phyloP scores from a whole-genome alignment of 2,888 invertebrate species.

The Standfussiana lucernea region DNA sequence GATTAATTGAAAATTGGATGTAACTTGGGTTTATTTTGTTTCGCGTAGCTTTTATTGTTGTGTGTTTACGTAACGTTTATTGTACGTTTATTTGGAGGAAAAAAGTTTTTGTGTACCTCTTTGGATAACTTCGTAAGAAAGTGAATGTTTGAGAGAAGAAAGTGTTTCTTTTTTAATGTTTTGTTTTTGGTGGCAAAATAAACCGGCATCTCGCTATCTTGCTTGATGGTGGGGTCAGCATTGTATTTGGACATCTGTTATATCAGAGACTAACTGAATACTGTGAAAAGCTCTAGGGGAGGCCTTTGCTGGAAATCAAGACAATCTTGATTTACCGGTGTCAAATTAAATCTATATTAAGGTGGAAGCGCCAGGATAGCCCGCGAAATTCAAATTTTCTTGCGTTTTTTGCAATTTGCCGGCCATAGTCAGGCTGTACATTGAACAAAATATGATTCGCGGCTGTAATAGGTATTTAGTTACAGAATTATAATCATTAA shows the following conservation, averaged over 20 bases:
- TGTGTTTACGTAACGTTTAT: slow-evolving; percentile 32
- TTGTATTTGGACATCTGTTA: neutral
- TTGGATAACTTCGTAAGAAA: slow-evolving; percentile 11
- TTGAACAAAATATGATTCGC: too few relatives aligned
- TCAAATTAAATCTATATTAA: too few relatives aligned
- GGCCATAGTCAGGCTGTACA: too few relatives aligned
- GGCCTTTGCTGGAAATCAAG: too few relatives aligned
- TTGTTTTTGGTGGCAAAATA: neutral
- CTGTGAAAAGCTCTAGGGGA: too few relatives aligned
- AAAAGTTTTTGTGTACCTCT: neutral
- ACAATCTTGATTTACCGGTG: too few relatives aligned
- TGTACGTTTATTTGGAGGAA: slow-evolving; percentile 29
- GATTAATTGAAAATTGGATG: slow-evolving; percentile 69
- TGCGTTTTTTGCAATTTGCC: too few relatives aligned
- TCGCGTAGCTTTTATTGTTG: slow-evolving; percentile 42
- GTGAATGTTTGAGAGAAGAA: neutral
- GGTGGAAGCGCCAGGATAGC: too few relatives aligned
- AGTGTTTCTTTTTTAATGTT: neutral
- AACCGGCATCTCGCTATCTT: neutral
- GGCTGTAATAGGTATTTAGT: too few relatives aligned
- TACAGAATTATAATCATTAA: too few relatives aligned
- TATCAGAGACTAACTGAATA: too few relatives aligned
- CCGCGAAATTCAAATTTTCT: too few relatives aligned
- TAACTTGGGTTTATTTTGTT: slow-evolving; percentile 52
- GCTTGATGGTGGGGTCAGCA: neutral